These are phyloP conservation scores for Gortyna flavago DNA, from an alignment of 2,888 invertebrate genomes.

Conservation along the genomic window DNA sequence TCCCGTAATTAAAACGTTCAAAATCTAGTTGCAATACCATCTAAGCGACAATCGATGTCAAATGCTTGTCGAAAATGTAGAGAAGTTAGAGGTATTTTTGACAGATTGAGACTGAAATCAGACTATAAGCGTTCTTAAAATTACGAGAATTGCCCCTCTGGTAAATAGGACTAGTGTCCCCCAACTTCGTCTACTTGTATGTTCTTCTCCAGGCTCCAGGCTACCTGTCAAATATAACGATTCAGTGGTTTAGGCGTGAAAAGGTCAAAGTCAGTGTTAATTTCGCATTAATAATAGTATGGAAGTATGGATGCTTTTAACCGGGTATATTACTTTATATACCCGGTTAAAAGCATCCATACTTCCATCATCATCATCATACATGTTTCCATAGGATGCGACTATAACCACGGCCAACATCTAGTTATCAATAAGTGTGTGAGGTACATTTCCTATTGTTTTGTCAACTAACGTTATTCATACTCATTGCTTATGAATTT, in stretches of 20 bases:
- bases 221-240: background rate
- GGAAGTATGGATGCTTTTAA: background rate
- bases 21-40: no score
- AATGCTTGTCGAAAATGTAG: no score
- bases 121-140: no score
- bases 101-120: no score
- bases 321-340: no score
- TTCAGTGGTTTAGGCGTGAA: background rate
- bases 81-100: no score
- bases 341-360: no score
- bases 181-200: background rate
- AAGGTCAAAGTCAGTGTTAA: background rate
- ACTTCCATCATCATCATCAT: no score
- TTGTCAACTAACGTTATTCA: slow-evolving; percentile 57
- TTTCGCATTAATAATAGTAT: background rate
- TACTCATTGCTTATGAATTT: slow-evolving; percentile 56
- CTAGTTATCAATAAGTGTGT: slow-evolving; percentile 19
- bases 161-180: background rate
- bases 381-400: background rate
- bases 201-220: background rate
- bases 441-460: slow-evolving; percentile 47
- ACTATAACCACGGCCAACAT: background rate
- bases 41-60: no score
- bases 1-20: no score
- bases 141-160: no score